phyloP scores from a whole-genome alignment of 2,797 vertebrate species.

The Liasis olivaceus region DNA sequence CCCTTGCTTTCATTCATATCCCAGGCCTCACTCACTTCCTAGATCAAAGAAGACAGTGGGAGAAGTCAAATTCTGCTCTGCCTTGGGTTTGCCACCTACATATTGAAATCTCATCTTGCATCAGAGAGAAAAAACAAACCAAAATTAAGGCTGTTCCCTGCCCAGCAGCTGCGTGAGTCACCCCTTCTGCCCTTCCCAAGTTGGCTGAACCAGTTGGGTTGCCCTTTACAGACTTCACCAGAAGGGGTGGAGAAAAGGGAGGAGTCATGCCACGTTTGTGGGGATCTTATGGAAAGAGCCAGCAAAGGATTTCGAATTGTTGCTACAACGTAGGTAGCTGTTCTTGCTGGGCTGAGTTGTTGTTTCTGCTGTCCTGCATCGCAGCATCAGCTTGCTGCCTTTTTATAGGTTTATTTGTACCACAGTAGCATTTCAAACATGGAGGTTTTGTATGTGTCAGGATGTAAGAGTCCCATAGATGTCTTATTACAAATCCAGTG shows the following conservation, averaged over 20 bases:
- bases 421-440: not conserved
- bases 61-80: not conserved
- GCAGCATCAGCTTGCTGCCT: not conserved
- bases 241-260: not conserved
- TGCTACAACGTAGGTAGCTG: not conserved
- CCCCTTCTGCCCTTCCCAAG: not conserved
- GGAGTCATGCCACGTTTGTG: not conserved
- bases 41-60: not conserved
- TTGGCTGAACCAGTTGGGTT: constrained; percentile 19
- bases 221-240: not conserved
- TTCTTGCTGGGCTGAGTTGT: not conserved
- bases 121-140: not conserved
- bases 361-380: not conserved
- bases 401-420: not conserved
- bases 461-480: not conserved
- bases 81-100: not conserved
- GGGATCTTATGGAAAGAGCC: not conserved
- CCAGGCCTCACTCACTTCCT: not conserved
- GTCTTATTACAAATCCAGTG: not conserved
- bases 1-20: not conserved
- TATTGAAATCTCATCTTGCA: not conserved
- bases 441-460: not conserved
- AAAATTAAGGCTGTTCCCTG: constrained; percentile 17
- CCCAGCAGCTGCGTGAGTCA: constrained; percentile 19
- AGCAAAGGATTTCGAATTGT: no score